These are phyloP conservation scores for Chaenocephalus aceratus DNA, from an alignment of 2,113 vertebrate genomes.

Conservation along the genomic window DNA sequence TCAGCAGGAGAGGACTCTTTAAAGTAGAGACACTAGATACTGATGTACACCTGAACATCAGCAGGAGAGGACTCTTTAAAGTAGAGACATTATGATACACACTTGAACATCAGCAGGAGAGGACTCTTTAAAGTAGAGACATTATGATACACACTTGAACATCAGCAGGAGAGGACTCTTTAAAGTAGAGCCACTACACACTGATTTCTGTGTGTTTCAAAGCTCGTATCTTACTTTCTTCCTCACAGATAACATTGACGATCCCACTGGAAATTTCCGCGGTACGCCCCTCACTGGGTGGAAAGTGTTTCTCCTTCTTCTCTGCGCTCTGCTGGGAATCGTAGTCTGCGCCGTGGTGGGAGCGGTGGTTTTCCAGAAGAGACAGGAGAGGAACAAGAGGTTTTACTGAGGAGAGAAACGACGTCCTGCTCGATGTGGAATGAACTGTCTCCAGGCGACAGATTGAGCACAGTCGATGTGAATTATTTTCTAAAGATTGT, in stretches of 20 bases:
- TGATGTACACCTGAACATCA: too few species aligned
- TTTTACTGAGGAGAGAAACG: slow-evolving; percentile 87
- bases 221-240: too few species aligned
- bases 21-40: too few species aligned
- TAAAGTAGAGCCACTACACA: not conserved
- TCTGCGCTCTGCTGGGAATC: slow-evolving; percentile 95
- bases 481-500: slow-evolving; percentile 78
- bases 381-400: slow-evolving; percentile 97
- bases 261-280: slow-evolving; percentile 96
- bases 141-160: too few species aligned
- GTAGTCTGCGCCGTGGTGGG: slow-evolving; percentile 96
- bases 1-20: too few species aligned
- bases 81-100: too few species aligned
- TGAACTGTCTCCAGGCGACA: slow-evolving; percentile 56
- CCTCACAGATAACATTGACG: slow-evolving; percentile 93
- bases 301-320: slow-evolving; percentile 95
- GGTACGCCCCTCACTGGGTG: slow-evolving; percentile 94
- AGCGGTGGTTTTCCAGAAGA: slow-evolving; percentile 98
- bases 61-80: not conserved
- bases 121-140: too few species aligned
- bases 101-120: too few species aligned
- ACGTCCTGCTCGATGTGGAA: slow-evolving; percentile 13
- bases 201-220: too few species aligned
- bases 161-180: too few species aligned
- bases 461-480: slow-evolving; percentile 76